These are phyloP conservation scores for Cynodonichthys magdalenae DNA, from an alignment of 2,797 vertebrate genomes.

Conservation along the genomic window DNA sequence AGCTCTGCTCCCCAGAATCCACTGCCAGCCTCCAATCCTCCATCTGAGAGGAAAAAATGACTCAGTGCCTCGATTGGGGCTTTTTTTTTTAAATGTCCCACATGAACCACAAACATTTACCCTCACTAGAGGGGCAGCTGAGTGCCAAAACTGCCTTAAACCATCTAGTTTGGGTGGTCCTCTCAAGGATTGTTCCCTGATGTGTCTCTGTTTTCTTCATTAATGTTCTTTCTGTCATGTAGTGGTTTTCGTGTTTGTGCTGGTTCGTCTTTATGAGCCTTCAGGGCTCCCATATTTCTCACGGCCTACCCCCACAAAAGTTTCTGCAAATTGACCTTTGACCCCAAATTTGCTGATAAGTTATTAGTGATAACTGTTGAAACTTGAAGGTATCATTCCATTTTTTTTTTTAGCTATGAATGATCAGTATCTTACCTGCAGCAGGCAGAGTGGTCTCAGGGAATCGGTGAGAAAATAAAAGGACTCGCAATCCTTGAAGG, in stretches of 20 bases:
- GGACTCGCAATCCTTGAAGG: too few relatives aligned
- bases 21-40: slow-evolving; percentile 26
- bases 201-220: slow-evolving; percentile 10
- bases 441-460: background rate
- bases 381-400: too few relatives aligned
- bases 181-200: background rate
- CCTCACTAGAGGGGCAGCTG: slow-evolving; percentile 12
- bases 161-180: slow-evolving; percentile 28
- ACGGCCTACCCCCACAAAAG: too few relatives aligned
- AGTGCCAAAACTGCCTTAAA: slow-evolving; percentile 21
- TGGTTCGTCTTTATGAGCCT: too few relatives aligned
- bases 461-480: too few relatives aligned
- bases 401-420: background rate
- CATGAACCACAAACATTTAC: slow-evolving; percentile 13
- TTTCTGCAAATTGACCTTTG: background rate
- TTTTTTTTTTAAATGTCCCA: slow-evolving; percentile 36
- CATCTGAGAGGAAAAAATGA: slow-evolving; percentile 12
- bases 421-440: background rate
- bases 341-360: background rate
- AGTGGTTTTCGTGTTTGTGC: too few relatives aligned
- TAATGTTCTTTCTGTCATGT: background rate
- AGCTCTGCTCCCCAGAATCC: slow-evolving; percentile 31
- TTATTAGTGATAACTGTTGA: background rate
- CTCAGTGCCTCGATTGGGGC: slow-evolving; percentile 36
- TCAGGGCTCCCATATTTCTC: too few relatives aligned